A percentile compares a stretch with the other conserved stretches of the same genome.
These are phyloP conservation scores for Eucidaris tribuloides DNA, from an alignment of 35 echinoderm and acorn worm genomes.

Conservation along the genomic window DNA sequence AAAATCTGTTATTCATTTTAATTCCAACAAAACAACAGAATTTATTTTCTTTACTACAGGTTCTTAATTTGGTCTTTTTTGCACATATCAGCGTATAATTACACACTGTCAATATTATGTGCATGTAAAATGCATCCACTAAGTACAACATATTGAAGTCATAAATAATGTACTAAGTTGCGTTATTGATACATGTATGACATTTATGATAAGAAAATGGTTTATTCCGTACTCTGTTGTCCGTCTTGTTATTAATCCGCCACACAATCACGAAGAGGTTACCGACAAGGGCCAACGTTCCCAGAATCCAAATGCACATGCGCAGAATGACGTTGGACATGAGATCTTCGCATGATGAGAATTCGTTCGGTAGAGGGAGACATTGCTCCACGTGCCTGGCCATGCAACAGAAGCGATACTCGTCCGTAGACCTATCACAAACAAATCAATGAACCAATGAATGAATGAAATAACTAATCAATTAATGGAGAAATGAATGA, in stretches of 20 bases:
- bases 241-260: conserved; percentile 65
- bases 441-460: conserved; percentile 9
- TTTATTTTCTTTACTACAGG: no score
- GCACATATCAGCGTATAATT: no score
- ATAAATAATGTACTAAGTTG: neutral
- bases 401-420: conserved; percentile 89
- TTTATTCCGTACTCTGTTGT: conserved; percentile 63
- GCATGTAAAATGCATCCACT: no score
- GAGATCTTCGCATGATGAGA: conserved; percentile 96
- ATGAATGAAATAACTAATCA: no score
- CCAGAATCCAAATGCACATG: conserved; percentile 80
- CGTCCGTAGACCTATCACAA: conserved; percentile 64
- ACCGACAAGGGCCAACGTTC: conserved; percentile 64
- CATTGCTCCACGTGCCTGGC: conserved; percentile 51
- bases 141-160: neutral
- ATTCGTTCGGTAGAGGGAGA: conserved; percentile 63
- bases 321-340: conserved; percentile 87
- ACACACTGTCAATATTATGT: no score
- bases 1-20: no score
- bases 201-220: neutral
- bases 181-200: neutral
- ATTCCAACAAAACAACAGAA: no score
- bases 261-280: conserved; percentile 78
- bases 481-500: neutral
- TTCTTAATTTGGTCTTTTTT: no score